A percentile compares a stretch with the other conserved stretches of the same genome.
These are phyloP conservation scores for Cavia porcellus DNA, from an alignment of 2,113 vertebrate genomes.

Conservation along the genomic window DNA sequence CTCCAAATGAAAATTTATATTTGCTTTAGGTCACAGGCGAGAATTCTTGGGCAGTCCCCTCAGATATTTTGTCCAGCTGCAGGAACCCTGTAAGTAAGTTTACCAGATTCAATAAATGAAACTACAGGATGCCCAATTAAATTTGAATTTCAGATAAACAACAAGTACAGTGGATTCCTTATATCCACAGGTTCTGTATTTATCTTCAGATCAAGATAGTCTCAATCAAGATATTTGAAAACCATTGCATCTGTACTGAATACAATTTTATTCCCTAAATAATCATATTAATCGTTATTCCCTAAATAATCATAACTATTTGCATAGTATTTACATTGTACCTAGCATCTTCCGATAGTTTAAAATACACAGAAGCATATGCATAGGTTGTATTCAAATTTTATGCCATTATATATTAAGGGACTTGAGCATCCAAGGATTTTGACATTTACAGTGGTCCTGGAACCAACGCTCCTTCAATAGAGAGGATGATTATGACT, in stretches of 20 bases:
- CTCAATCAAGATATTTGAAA: background rate
- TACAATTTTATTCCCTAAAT: background rate
- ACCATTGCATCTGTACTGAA: background rate
- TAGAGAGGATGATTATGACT: background rate
- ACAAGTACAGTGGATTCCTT: background rate
- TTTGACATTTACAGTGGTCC: too few relatives aligned
- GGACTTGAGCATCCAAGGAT: background rate
- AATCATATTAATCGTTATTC: background rate
- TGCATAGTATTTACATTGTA: background rate
- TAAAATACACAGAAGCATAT: background rate
- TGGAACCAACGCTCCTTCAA: background rate
- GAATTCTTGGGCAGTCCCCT: conserved; percentile 8
- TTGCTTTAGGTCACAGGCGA: background rate
- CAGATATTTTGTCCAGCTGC: background rate
- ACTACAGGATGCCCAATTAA: background rate
- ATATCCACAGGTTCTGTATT: background rate
- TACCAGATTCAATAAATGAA: conserved; percentile 26
- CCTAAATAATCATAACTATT: background rate
- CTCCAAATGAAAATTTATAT: background rate
- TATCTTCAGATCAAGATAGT: background rate
- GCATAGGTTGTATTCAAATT: background rate
- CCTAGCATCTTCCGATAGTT: background rate
- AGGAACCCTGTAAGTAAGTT: background rate
- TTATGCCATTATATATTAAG: background rate
- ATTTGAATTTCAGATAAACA: conserved; percentile 14